Percentiles rank a stretch among this genome's conserved stretches.
Conservation (phyloP, 2,113 vertebrate genomes). For the Psittacara wagleri region DNA sequence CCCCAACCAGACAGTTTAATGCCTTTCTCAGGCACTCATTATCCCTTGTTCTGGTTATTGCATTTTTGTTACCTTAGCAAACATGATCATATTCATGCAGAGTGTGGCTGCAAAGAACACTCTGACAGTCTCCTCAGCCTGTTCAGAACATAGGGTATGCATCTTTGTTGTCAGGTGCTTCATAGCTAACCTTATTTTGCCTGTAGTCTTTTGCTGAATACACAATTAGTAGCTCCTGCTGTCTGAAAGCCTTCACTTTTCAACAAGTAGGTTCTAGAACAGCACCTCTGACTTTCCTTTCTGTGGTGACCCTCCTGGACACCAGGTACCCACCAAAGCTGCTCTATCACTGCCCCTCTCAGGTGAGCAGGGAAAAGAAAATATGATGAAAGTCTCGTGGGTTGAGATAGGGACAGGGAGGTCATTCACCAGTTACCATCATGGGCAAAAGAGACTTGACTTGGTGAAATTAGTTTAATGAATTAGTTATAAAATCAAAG, state of each 20-base stretch:
- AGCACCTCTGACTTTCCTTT: background rate
- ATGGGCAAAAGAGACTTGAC: background rate
- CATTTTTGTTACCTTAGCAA: background rate
- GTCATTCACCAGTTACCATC: background rate
- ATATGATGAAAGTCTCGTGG: background rate
- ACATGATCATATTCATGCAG: background rate
- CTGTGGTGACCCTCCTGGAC: background rate
- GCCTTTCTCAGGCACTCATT: background rate
- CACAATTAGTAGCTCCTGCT: background rate
- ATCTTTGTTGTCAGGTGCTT: background rate
- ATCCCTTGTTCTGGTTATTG: background rate
- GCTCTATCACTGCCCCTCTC: background rate
- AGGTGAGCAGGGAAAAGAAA: background rate
- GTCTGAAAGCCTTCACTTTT: background rate
- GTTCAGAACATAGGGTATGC: background rate
- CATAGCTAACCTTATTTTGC: background rate
- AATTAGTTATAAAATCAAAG: background rate
- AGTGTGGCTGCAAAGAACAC: background rate
- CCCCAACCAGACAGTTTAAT: background rate
- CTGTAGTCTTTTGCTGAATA: rapidly evolving
- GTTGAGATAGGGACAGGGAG: background rate
- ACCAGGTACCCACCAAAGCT: background rate
- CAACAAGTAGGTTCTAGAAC: background rate
- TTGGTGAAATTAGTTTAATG: background rate
- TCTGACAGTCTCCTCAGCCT: background rate